Evolutionary conservation across 2,797 vertebrate species (phyloP).

Genomic region (Schizothorax lantsangensis): DNA sequence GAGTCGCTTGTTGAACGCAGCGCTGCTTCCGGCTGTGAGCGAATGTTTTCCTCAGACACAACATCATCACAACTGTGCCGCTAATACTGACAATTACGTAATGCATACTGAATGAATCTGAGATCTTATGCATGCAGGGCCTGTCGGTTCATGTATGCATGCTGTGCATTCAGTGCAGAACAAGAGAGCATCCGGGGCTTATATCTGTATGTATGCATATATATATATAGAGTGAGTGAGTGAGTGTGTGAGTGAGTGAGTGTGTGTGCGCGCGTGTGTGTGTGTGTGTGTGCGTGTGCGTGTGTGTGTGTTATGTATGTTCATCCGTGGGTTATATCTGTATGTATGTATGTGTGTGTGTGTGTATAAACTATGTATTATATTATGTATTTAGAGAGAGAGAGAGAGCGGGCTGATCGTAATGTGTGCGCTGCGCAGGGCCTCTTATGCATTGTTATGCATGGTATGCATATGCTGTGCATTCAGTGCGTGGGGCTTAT

Average conservation of each 20-base stretch:
- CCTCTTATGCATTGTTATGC: no score
- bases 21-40: neutral
- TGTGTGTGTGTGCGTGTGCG: neutral
- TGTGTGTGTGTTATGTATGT: neutral
- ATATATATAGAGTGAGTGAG: neutral
- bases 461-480: no score
- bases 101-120: conserved; percentile 48
- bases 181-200: no score
- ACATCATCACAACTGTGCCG: conserved; percentile 11
- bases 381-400: neutral
- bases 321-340: no score
- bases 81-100: conserved; percentile 4
- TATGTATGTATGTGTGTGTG: no score
- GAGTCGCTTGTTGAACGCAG: neutral
- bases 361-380: no score
- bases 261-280: neutral
- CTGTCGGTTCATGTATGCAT: neutral
- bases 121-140: conserved; percentile 1
- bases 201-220: neutral
- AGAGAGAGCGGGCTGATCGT: no score
- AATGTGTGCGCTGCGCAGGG: no score
- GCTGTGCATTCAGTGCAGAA: neutral
- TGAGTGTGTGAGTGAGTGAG: neutral
- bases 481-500: no score
- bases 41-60: conserved; percentile 29